Conservation (phyloP, 2,888 invertebrate species). For the Hermaeophaga mercurialis region DNA sequence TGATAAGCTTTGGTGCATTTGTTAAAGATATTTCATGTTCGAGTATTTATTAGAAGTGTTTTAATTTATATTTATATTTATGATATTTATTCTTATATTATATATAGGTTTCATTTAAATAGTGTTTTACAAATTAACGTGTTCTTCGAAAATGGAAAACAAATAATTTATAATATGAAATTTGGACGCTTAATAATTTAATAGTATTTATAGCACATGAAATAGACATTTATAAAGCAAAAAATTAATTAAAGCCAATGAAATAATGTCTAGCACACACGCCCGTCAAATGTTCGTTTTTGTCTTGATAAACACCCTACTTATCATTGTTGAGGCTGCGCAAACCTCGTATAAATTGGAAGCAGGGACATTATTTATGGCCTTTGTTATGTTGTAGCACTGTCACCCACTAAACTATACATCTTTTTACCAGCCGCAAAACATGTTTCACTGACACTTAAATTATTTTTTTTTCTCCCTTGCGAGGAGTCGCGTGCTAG, state of each 20-base stretch:
- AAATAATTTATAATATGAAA: too few species aligned
- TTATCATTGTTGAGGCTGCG: constrained; percentile 28
- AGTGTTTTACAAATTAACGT: too few species aligned
- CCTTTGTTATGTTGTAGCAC: constrained; percentile 32
- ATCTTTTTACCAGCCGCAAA: constrained; percentile 33
- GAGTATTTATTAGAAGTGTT: too few species aligned
- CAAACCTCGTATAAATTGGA: constrained; percentile 26
- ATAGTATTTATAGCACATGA: too few species aligned
- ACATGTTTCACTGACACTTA: constrained; percentile 32
- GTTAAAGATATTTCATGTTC: too few species aligned
- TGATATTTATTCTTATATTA: too few species aligned
- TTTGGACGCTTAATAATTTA: too few species aligned
- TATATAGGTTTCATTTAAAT: too few species aligned
- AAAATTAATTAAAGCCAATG: constrained; percentile 15
- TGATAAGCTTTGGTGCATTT: too few species aligned
- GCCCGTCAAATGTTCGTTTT: constrained; percentile 19
- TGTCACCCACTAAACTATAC: constrained; percentile 34
- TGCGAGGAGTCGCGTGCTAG: constrained; percentile 20
- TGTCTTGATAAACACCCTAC: constrained; percentile 19
- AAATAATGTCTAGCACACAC: constrained; percentile 5
- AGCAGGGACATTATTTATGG: constrained; percentile 30
- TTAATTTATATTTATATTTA: too few species aligned
- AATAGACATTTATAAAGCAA: too few species aligned
- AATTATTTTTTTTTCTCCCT: constrained; percentile 28
- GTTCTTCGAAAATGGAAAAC: too few species aligned